A percentile compares a stretch with the other conserved stretches of the same genome.
Conservation (phyloP, 2,113 vertebrate genomes). For the Clarias gariepinus region DNA sequence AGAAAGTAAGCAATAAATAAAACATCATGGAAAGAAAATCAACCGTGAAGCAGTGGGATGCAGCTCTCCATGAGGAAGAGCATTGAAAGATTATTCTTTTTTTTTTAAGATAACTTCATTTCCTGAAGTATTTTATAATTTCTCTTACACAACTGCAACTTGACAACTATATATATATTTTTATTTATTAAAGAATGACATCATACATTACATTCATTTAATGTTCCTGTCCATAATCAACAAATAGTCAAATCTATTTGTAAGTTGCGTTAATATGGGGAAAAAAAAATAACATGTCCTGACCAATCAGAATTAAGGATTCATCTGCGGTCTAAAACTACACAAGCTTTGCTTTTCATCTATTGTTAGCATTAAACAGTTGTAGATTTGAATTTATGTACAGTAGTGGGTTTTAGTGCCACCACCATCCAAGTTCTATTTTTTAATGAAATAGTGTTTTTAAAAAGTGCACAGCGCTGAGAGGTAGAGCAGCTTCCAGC, state of each 20-base stretch:
- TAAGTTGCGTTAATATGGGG: neutral
- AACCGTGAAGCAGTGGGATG: too few species aligned
- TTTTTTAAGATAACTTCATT: too few species aligned
- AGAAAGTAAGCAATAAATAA: too few species aligned
- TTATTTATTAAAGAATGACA: too few species aligned
- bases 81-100: too few species aligned
- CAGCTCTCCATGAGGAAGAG: too few species aligned
- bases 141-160: too few species aligned
- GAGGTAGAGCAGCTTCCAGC: neutral
- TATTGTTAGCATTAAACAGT: neutral
- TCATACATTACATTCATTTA: too few species aligned
- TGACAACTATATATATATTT: too few species aligned
- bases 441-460: constrained; percentile 21
- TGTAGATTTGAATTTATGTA: neutral
- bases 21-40: too few species aligned
- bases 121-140: too few species aligned
- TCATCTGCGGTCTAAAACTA: neutral
- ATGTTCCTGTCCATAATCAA: neutral
- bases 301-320: neutral
- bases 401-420: neutral
- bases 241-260: neutral
- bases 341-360: neutral
- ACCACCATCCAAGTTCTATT: neutral
- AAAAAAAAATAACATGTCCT: too few species aligned
- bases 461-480: neutral